phyloP scores from a whole-genome alignment of 35 echinoderm and acorn worm species.

The Amphiura filiformis region DNA sequence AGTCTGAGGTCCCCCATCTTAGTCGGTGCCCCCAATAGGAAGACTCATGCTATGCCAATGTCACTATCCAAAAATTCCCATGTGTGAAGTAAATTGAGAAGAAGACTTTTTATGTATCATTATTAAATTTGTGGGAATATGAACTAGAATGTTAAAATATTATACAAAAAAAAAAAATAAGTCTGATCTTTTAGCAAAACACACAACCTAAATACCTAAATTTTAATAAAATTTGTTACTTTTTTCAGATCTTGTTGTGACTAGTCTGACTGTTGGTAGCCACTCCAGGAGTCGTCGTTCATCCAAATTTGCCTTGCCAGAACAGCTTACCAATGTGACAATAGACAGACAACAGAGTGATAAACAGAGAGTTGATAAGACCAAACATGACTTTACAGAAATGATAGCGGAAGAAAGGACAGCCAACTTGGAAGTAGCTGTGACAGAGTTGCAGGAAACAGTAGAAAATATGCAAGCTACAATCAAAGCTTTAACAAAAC shows the following conservation, averaged over 20 bases:
- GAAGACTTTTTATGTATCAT: too few species aligned
- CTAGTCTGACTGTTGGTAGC: slow-evolving; percentile 30
- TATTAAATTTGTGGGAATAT: too few species aligned
- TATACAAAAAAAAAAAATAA: too few species aligned
- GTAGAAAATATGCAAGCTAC: slow-evolving; percentile 33
- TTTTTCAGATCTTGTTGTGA: slow-evolving; percentile 35
- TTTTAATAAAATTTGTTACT: too few species aligned
- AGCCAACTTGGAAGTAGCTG: background rate
- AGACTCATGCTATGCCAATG: too few species aligned
- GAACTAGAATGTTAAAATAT: too few species aligned
- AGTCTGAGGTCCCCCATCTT: too few species aligned
- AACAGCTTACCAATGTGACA: background rate
- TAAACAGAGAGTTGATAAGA: background rate
- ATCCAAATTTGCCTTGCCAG: background rate
- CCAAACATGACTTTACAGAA: slow-evolving; percentile 2
- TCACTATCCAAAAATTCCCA: too few species aligned
- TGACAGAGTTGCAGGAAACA: slow-evolving; percentile 1
- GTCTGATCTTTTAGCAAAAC: too few species aligned
- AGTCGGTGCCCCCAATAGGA: too few species aligned
- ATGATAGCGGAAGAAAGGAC: slow-evolving; percentile 1
- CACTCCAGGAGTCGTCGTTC: background rate
- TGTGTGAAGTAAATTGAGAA: too few species aligned
- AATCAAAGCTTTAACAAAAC: slow-evolving; percentile 30
- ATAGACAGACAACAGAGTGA: background rate
- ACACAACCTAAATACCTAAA: too few species aligned